Base-by-base conservation (phyloP, 2,113 vertebrate genomes). In the Cheirogaleus medius region DNA sequence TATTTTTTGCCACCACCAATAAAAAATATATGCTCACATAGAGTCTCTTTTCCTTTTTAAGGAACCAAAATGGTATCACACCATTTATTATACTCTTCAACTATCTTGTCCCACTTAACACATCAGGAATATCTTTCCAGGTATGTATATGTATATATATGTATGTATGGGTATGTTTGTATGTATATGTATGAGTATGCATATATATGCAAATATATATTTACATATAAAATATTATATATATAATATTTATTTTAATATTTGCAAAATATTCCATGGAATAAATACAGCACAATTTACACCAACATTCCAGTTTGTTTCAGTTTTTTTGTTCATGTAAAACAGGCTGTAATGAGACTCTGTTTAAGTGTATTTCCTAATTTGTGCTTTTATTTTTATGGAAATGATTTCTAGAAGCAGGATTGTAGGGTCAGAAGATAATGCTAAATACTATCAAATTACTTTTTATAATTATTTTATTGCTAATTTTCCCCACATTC, bases 321-420 rank as follows among this genome's bases (percentile, higher is more conserved):
- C 11, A 1, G 8, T 49, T 71, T 82, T 93, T 44, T 64, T 71
- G 68, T 87, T 18, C 25, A n/a, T 56, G 56, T 1, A n/a, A 82
- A 58, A 85, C 18, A 68, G n/a, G 27, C 44, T 73, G 6, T 66
- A 92, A 54, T 37, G 56, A 96, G 34, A 49, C 56, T 91, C 23
- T 6, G 14, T n/a, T n/a, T 78, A 7, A 47, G 44, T 32, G 39
- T 58, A 8, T 73, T 42, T 47, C 34, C 37, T 69, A 18, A 69
- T 56, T 52, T 77, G 21, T 73, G n/a, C 37, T 92, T 74, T 77
- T 52, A 84, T 91, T 91, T 97, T 91, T 47, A 58, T 11, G 39
- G 12, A 14, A 85, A 34, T 78, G 21, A 15, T 89, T 94, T 93
- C 71, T 49, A 82, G n/a, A 92, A 92, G 52, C 37, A 81, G 27